Conservation (phyloP, 2,797 vertebrate genomes). For the Hirundo rustica region DNA sequence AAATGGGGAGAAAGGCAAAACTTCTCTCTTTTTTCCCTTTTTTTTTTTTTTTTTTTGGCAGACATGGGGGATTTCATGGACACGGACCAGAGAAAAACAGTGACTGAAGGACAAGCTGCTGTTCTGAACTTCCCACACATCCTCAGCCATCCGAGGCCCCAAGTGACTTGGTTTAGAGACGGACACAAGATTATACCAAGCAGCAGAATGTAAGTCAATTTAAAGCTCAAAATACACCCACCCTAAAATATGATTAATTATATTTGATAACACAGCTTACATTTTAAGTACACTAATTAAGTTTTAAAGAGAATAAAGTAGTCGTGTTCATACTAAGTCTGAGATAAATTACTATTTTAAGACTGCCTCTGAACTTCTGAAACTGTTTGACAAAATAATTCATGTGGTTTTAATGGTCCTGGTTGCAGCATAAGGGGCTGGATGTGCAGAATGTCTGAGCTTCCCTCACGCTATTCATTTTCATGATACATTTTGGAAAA, state of each 20-base stretch:
- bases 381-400: slow-evolving; percentile 39
- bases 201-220: slow-evolving; percentile 87
- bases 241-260: neutral
- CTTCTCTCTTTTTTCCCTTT: too few species aligned
- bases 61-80: slow-evolving; percentile 85
- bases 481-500: neutral
- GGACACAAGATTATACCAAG: slow-evolving; percentile 94
- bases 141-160: slow-evolving; percentile 82
- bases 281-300: slow-evolving; percentile 12
- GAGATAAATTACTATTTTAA: slow-evolving; percentile 36
- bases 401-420: neutral
- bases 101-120: slow-evolving; percentile 83
- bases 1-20: neutral
- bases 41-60: slow-evolving; percentile 70
- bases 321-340: neutral
- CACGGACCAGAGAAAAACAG: slow-evolving; percentile 81
- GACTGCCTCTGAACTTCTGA: neutral
- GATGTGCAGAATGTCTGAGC: neutral
- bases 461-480: neutral
- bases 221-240: neutral
- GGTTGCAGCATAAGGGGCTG: neutral
- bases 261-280: neutral
- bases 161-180: slow-evolving; percentile 94
- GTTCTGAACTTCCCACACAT: slow-evolving; percentile 82
- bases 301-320: slow-evolving; percentile 40